phyloP scores from a whole-genome alignment of 2,888 invertebrate species.

The Abscondita cerata region DNA sequence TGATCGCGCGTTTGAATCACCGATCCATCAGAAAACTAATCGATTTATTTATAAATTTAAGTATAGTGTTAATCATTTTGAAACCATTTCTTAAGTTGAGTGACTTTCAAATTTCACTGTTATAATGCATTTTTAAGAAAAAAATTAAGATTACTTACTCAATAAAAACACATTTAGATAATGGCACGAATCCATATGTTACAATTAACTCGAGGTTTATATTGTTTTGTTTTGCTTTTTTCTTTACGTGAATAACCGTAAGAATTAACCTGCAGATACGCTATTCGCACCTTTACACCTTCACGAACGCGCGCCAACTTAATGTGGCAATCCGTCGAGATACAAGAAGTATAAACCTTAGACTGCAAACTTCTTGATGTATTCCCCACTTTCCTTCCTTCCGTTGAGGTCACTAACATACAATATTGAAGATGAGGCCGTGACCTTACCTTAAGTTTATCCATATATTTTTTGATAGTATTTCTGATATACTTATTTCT shows the following conservation, averaged over 20 bases:
- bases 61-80: not conserved
- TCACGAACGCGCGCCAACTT: constrained; percentile 31
- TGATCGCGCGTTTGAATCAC: not conserved
- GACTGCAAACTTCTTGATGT: constrained; percentile 34
- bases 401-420: constrained; percentile 54
- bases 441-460: constrained; percentile 45
- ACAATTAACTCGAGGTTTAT: constrained; percentile 26
- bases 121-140: not conserved
- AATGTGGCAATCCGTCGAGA: constrained; percentile 29
- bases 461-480: constrained; percentile 2
- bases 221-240: not conserved
- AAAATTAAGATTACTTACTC: constrained; percentile 16
- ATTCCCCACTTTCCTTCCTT: constrained; percentile 53
- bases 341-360: constrained; percentile 35
- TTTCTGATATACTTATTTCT: too few species aligned
- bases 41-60: not conserved
- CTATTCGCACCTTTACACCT: constrained; percentile 36
- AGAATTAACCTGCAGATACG: constrained; percentile 37
- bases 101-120: constrained; percentile 5
- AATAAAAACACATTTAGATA: constrained; percentile 8
- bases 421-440: constrained; percentile 45
- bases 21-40: not conserved
- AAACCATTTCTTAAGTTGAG: not conserved
- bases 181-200: constrained; percentile 29
- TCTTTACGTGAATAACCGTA: constrained; percentile 17